These are phyloP conservation scores for Ardeotis arabs DNA, from an alignment of 2,113 vertebrate genomes.

Conservation along the genomic window DNA sequence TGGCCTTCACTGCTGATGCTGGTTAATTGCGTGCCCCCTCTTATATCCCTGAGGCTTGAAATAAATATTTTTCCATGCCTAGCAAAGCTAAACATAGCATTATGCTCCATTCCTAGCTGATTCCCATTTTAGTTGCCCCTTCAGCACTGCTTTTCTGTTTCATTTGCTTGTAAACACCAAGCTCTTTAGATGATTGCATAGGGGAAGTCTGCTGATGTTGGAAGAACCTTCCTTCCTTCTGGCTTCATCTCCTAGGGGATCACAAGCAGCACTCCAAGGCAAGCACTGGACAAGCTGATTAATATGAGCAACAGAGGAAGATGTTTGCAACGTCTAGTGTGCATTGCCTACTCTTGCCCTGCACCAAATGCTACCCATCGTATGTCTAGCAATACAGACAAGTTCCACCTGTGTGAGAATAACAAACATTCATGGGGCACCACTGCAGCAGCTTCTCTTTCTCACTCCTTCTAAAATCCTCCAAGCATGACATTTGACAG, in stretches of 20 bases:
- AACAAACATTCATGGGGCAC: not conserved
- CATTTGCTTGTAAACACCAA: not conserved
- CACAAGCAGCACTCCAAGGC: not conserved
- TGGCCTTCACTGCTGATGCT: not conserved
- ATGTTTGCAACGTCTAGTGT: not conserved
- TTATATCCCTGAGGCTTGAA: slow-evolving; percentile 32
- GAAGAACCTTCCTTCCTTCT: not conserved
- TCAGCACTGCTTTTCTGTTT: slow-evolving; percentile 30
- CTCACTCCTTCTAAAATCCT: not conserved
- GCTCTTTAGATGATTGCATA: not conserved
- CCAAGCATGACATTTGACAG: not conserved
- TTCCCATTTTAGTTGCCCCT: slow-evolving; percentile 9
- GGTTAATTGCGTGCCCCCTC: slow-evolving; percentile 22
- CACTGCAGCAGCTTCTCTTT: not conserved
- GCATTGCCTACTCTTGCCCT: not conserved
- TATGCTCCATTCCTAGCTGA: slow-evolving; percentile 34
- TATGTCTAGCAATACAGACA: not conserved
- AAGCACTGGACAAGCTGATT: not conserved
- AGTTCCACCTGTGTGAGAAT: not conserved
- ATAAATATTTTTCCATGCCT: slow-evolving; percentile 55
- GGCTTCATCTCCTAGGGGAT: not conserved
- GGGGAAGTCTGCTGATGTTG: not conserved
- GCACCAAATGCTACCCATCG: not conserved
- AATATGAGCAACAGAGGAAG: not conserved
- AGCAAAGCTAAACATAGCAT: slow-evolving; percentile 45